Conservation (phyloP, 2,113 vertebrate genomes). For the Ciconia stormi region DNA sequence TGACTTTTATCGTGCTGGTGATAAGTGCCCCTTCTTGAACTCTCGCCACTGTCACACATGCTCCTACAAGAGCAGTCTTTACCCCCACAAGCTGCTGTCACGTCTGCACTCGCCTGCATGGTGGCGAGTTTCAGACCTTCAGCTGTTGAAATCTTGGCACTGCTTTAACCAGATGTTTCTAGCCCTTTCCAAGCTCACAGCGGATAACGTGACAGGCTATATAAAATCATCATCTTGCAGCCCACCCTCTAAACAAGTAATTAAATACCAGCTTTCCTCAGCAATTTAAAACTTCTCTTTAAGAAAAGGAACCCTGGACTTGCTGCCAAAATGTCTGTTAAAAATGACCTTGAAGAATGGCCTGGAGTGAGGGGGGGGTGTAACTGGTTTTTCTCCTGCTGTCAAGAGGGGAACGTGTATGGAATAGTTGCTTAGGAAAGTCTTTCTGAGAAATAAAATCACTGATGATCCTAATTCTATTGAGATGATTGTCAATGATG, state of each 20-base stretch:
- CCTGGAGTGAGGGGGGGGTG: neutral
- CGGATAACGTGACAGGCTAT: neutral
- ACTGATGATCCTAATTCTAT: neutral
- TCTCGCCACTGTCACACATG: rapidly evolving
- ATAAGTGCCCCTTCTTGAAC: neutral
- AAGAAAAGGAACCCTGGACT: neutral
- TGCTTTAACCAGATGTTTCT: neutral
- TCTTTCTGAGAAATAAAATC: neutral
- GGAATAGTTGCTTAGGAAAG: neutral
- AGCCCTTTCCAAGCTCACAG: neutral
- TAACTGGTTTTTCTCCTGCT: neutral
- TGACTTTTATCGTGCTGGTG: neutral
- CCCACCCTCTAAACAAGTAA: neutral
- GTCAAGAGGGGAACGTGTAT: neutral
- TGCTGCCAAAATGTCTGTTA: neutral
- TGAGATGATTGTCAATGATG: neutral
- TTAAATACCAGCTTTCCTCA: neutral
- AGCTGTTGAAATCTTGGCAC: neutral
- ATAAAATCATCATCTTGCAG: neutral
- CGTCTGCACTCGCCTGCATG: rapidly evolving
- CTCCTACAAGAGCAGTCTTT: neutral
- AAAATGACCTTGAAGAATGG: constrained; percentile 3
- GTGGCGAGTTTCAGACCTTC: neutral
- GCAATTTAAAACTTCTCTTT: neutral
- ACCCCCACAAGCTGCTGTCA: neutral